A percentile compares a stretch with the other conserved stretches of the same genome.
phyloP scores from a whole-genome alignment of 2,113 vertebrate species.

The Mormyrus iriodes region DNA sequence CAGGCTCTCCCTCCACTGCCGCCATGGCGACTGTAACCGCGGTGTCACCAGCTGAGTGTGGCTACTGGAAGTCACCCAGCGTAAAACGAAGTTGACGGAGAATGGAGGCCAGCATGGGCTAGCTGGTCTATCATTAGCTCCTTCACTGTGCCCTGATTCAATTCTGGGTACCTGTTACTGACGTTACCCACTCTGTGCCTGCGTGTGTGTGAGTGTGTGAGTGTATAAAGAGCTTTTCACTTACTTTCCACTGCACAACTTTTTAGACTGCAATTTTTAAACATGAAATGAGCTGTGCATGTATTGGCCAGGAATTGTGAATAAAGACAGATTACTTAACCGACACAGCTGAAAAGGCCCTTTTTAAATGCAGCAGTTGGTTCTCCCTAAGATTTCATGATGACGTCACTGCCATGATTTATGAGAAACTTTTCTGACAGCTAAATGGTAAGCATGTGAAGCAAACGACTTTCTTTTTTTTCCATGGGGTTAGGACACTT shows the following conservation, averaged over 20 bases:
- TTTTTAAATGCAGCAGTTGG: background rate
- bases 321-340: background rate
- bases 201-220: constrained; percentile 13
- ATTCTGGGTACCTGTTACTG: constrained; percentile 10
- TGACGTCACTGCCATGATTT: background rate
- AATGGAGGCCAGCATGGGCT: background rate
- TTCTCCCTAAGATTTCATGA: background rate
- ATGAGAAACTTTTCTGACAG: background rate
- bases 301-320: background rate
- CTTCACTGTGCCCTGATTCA: background rate
- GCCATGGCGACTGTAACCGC: background rate
- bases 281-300: background rate
- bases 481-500: background rate
- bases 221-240: background rate
- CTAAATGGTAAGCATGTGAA: background rate
- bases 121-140: background rate
- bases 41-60: background rate
- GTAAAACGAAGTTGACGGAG: background rate
- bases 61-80: background rate
- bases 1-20: background rate
- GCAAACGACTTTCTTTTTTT: background rate
- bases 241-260: constrained; percentile 9
- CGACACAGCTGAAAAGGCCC: background rate
- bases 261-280: background rate
- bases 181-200: constrained; percentile 22